Evolutionary conservation across 2,797 vertebrate genomes (phyloP), one percentile per base, ranked within the genome.

Genomic region (Sorex maritimensis): DNA sequence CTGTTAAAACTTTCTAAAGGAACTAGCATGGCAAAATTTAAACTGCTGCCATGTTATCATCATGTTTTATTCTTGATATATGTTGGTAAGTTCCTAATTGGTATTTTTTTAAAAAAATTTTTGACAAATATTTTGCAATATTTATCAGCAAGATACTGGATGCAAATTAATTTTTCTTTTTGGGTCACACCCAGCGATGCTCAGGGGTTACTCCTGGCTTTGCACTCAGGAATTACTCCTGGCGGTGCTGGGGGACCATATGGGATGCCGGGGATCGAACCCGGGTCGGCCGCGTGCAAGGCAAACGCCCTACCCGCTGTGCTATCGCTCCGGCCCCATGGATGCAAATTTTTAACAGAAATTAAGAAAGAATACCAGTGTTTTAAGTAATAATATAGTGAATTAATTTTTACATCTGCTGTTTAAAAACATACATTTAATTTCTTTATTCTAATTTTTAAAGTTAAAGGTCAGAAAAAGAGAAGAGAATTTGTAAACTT

Each of bases 381-480:
- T 84, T 72, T 30, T 17, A 46, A 34, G 63, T 24, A 88, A 52
- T 73, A 83, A 86, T 67, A 65, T 6, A 81, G 80, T 90, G 75
- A 55, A 21, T 92, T 74, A 8, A 41, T 74, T 67, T 44, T 69
- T 88, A 73, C 52, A 24, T 49, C 9, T 88, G 46, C 74, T n/a
- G 74, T 88, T 90, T 21, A 14, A 87, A 81, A 61, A 73, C 67
- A 63, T 0, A 12, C 26, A 77, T 90, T 83, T 87, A 86, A 80
- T 69, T 52, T 49, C 89, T 12, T 80, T 92, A 89, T 87, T 4
- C 81, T 75, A 72, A 44, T 5, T 88, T 95, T 95, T 92, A 44
- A 88, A 91, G 88, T 93, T 92, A 44, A 88, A 91, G 88, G 92
- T 74, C 92, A 72, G 34, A 87, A 88, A 52, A 52, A 52, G 11